A percentile compares a stretch with the other conserved stretches of the same genome.
Evolutionary conservation across 2,797 vertebrate species (phyloP).

Genomic region (Malurus leucopterus): DNA sequence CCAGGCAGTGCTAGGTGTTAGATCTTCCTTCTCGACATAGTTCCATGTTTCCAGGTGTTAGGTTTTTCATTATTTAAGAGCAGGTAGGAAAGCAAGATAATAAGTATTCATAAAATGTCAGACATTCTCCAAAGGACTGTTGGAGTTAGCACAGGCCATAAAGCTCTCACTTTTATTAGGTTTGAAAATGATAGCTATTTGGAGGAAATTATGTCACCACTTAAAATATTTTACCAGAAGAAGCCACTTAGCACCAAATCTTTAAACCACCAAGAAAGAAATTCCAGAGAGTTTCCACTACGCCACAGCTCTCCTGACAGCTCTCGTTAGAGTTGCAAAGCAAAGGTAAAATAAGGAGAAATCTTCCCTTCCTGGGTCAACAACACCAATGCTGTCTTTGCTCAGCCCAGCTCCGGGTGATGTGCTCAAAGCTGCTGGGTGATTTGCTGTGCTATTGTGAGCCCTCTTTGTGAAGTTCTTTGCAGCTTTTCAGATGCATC

Average conservation of each 20-base stretch:
- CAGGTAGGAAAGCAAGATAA: conserved; percentile 23
- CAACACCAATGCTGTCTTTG: neutral
- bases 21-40: neutral
- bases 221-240: conserved; percentile 52
- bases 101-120: conserved; percentile 32
- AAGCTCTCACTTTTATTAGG: conserved; percentile 25
- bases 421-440: neutral
- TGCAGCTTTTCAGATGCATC: neutral
- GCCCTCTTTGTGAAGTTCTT: neutral
- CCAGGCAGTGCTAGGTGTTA: neutral
- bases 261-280: conserved; percentile 7
- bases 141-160: conserved; percentile 1
- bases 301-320: neutral
- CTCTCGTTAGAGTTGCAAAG: neutral
- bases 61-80: conserved; percentile 15
- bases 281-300: neutral
- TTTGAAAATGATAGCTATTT: conserved; percentile 34
- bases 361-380: neutral
- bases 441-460: rapidly evolving
- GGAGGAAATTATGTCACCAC: conserved; percentile 51
- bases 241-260: conserved; percentile 4
- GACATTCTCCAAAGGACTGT: conserved; percentile 12
- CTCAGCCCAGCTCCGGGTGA: neutral
- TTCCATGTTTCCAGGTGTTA: neutral
- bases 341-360: neutral